Percentiles rank a stretch among this genome's conserved stretches.
Evolutionary conservation across 2,888 invertebrate species (phyloP).

Genomic region (Phasia obesa): DNA sequence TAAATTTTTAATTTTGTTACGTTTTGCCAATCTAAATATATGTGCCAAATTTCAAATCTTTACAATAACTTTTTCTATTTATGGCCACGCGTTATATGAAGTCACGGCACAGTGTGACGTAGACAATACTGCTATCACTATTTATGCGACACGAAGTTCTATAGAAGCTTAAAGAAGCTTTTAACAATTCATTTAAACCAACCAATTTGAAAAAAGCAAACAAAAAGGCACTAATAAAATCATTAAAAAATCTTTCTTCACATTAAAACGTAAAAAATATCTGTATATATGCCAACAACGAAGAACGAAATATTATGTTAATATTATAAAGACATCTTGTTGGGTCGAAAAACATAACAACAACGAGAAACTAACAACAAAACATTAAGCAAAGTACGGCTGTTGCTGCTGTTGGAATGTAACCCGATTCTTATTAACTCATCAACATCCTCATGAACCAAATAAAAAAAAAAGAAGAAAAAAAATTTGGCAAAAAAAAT

Average conservation of each 20-base stretch:
- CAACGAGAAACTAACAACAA: conserved; percentile 44
- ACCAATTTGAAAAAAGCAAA: neutral
- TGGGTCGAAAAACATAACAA: conserved; percentile 53
- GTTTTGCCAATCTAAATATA: too few species aligned
- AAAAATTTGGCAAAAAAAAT: conserved; percentile 6
- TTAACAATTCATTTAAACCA: conserved; percentile 1
- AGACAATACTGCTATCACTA: too few species aligned
- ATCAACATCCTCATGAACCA: conserved; percentile 75
- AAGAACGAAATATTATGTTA: conserved; percentile 61
- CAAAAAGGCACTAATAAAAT: conserved; percentile 41
- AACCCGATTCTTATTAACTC: conserved; percentile 82
- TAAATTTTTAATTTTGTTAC: too few species aligned
- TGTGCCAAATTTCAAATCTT: too few species aligned
- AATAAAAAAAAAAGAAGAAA: conserved; percentile 5
- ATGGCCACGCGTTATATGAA: too few species aligned
- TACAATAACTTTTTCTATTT: too few species aligned
- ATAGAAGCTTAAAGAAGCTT: too few species aligned
- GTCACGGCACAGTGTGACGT: too few species aligned
- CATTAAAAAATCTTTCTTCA: conserved; percentile 35
- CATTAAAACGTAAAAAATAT: conserved; percentile 25
- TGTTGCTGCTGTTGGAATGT: conserved; percentile 74
- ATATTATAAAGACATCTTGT: conserved; percentile 70
- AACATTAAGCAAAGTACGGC: conserved; percentile 62
- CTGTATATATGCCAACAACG: conserved; percentile 51
- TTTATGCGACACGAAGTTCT: too few species aligned